These are phyloP conservation scores for Periplaneta americana DNA, from an alignment of 1,140 invertebrate genomes.

Conservation along the genomic window DNA sequence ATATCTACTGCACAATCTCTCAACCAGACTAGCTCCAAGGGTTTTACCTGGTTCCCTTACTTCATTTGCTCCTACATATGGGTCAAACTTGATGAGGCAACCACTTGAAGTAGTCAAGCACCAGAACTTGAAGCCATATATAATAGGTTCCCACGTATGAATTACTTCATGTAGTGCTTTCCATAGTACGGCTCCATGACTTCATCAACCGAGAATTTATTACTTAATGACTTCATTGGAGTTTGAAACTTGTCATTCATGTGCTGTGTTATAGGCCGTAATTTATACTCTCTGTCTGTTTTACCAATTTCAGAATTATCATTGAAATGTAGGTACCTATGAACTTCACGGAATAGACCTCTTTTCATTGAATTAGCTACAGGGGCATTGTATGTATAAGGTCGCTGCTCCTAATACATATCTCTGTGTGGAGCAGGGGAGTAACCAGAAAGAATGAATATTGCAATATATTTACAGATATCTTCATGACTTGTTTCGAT, in stretches of 20 bases:
- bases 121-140: neutral
- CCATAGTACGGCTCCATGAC: neutral
- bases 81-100: neutral
- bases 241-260: neutral
- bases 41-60: neutral
- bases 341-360: neutral
- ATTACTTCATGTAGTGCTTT: neutral
- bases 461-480: neutral
- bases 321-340: neutral
- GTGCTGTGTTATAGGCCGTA: neutral
- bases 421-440: too few relatives aligned
- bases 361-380: neutral
- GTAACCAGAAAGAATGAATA: neutral
- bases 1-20: neutral
- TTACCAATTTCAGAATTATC: too few relatives aligned
- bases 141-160: neutral
- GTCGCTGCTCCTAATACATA: neutral
- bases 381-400: neutral
- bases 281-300: neutral
- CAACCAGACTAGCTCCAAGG: neutral
- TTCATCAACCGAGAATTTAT: neutral
- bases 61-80: neutral
- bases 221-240: neutral
- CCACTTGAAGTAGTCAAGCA: neutral
- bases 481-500: neutral